phyloP scores from a whole-genome alignment of 64 coral and sea anemone genomes.

The Montipora efflorescens region DNA sequence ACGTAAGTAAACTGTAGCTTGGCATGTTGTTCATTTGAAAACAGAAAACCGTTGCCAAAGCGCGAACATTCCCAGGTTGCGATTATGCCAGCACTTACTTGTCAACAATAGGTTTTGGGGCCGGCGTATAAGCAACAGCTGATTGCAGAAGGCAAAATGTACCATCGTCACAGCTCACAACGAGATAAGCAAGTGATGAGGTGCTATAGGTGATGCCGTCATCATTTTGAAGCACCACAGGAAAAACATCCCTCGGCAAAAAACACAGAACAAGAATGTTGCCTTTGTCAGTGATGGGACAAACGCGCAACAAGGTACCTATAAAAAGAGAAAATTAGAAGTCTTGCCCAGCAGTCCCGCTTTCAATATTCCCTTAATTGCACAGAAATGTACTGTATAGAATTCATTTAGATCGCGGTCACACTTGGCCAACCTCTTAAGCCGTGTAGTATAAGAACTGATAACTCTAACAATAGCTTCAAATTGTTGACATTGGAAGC shows the following conservation, averaged over 20 bases:
- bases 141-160: constrained; percentile 66
- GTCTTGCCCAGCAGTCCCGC: no score
- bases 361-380: not conserved
- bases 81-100: constrained; percentile 3
- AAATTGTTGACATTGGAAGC: no score
- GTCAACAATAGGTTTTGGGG: constrained; percentile 46
- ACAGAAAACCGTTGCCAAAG: no score
- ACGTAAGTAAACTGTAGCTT: no score
- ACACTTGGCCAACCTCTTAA: no score
- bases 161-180: constrained; percentile 70
- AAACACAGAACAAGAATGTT: constrained; percentile 55
- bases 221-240: not conserved
- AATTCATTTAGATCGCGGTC: no score
- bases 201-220: not conserved
- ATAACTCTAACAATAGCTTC: no score
- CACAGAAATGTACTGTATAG: no score
- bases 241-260: constrained; percentile 16
- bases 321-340: not conserved
- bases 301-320: constrained; percentile 54
- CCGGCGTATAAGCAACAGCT: constrained; percentile 30
- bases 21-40: no score
- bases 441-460: no score
- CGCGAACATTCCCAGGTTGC: no score
- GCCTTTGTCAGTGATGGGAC: constrained; percentile 39
- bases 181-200: constrained; percentile 36